Evolutionary conservation across 2,888 invertebrate species (phyloP), one percentile per base, ranked within the genome.

Genomic region (Tortrix viridana): DNA sequence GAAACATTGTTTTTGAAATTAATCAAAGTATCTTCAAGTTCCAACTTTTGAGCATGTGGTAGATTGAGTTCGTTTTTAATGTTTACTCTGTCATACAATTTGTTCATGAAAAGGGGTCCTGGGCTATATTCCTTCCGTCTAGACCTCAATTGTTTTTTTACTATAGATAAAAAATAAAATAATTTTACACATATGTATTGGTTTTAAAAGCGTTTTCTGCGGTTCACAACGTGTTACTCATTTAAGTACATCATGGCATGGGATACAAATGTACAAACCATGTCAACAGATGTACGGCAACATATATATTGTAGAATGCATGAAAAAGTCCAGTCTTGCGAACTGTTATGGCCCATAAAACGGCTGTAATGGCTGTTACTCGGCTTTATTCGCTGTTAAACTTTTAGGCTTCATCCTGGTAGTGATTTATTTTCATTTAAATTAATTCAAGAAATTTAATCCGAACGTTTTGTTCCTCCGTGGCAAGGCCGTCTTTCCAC

Each of bases 261-360:
- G 6, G 41, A n/a, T 16, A 38, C 5, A n/a, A 38, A 52, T 32
- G 16, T 26, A 49, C 16, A 7, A 18, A 44, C 44, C 18, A 44
- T 19, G 44, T 23, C 6, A 48, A 16, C 22, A 48, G 22, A 23
- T 22, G 23, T 22, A n/a, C 12, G 9, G 50, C 14, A 19, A n/a
- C 16, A 5, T 23, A 54, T 44, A 26, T 23, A 26, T n/a, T 18
- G 23, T 41, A 23, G 18, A 19, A 49, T 4, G 6, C 43, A 20
- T 16, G 32, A 43, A 59, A 32, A 60, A 38, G 16, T 20, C 18
- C 56, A 48, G 38, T 47, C 32, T 18, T 18, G n/a, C 16, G 49
- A n/a, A 47, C 32, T 53, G 3, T 60, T 22, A 38, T 53, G 22
- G 60, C 46, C 46, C 60, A 47, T 60, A 38, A 60, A 53, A 53